These are phyloP conservation scores for Sthenelais limicola DNA, from an alignment of 2,888 invertebrate species.

Conservation along the genomic window DNA sequence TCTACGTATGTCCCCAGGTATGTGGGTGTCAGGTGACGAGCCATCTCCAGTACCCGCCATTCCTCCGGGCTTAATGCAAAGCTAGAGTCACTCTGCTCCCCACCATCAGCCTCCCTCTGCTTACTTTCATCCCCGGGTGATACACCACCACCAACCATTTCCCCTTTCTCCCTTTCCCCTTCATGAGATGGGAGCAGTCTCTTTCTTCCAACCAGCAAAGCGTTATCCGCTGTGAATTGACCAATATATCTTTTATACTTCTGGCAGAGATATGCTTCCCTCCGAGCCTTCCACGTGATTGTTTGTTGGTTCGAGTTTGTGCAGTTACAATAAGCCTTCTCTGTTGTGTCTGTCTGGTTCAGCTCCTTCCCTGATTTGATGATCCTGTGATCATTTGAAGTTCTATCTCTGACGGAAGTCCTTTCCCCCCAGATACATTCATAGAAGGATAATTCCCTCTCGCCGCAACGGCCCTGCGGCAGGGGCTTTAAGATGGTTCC, in stretches of 20 bases:
- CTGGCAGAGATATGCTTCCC: too few relatives aligned
- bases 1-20: conserved; percentile 12
- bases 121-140: not conserved
- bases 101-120: not conserved
- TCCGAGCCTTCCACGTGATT: too few relatives aligned
- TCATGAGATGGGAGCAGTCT: too few relatives aligned
- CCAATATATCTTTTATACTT: too few relatives aligned
- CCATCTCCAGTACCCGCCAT: not conserved
- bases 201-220: too few relatives aligned
- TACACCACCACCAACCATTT: not conserved
- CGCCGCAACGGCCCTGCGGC: conserved; percentile 81
- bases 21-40: not conserved
- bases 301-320: too few relatives aligned
- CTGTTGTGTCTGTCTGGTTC: not conserved
- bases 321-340: too few relatives aligned
- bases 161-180: not conserved
- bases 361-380: too few relatives aligned
- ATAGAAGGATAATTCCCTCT: conserved; percentile 87
- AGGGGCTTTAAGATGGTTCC: conserved; percentile 87
- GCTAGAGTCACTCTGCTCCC: not conserved
- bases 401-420: conserved; percentile 53
- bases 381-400: not conserved
- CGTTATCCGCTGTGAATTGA: too few relatives aligned
- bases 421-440: conserved; percentile 74
- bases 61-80: not conserved